These are phyloP conservation scores for Hololepta plana DNA, from an alignment of 2,888 invertebrate genomes.

Conservation along the genomic window DNA sequence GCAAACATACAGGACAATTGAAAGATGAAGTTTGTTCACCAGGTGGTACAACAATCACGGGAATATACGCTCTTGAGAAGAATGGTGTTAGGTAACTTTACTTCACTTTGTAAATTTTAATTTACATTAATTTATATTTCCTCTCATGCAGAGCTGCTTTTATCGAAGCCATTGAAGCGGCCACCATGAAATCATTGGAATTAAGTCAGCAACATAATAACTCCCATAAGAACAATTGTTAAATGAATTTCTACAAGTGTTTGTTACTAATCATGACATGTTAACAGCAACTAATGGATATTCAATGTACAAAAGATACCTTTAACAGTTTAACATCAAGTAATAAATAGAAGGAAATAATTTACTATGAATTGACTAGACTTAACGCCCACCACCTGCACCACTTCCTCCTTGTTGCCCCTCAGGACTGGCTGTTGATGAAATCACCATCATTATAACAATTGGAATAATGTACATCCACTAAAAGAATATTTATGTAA, in stretches of 20 bases:
- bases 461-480: constrained; percentile 99
- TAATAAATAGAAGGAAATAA: too few relatives aligned
- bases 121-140: constrained; percentile 3
- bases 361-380: not conserved
- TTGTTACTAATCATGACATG: too few relatives aligned
- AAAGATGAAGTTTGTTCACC: constrained; percentile 81
- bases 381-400: constrained; percentile 11
- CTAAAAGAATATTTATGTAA: constrained; percentile 36
- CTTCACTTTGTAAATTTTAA: not conserved
- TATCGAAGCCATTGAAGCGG: constrained; percentile 65
- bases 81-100: constrained; percentile 46
- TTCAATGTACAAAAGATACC: too few relatives aligned
- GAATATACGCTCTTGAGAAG: constrained; percentile 64
- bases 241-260: too few relatives aligned
- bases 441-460: constrained; percentile 75
- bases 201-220: constrained; percentile 19
- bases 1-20: constrained; percentile 56
- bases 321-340: too few relatives aligned
- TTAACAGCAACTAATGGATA: too few relatives aligned
- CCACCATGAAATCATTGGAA: constrained; percentile 35
- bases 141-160: constrained; percentile 39
- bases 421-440: constrained; percentile 73
- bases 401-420: constrained; percentile 24
- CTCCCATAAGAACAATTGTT: too few relatives aligned
- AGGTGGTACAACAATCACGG: constrained; percentile 77